These are phyloP conservation scores for Spicauda simplicius DNA, from an alignment of 2,888 invertebrate genomes.

Conservation along the genomic window DNA sequence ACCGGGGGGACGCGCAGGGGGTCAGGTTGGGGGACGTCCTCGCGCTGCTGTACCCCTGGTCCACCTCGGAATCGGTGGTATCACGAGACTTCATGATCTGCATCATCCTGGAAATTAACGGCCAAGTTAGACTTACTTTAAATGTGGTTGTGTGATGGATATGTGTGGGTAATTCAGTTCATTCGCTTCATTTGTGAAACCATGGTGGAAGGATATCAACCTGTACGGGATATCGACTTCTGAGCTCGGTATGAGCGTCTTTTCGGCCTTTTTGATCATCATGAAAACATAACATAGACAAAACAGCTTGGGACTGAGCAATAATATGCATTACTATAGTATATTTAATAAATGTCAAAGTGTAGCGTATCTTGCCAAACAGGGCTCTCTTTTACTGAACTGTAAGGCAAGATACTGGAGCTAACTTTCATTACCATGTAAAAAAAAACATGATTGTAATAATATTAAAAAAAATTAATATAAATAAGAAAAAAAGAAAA, in stretches of 20 bases:
- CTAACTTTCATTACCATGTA: too few species aligned
- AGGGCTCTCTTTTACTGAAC: too few species aligned
- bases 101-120: constrained; percentile 71
- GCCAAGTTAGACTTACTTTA: neutral
- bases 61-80: constrained; percentile 59
- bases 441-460: too few species aligned
- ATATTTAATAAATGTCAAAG: too few species aligned
- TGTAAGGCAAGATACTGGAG: too few species aligned
- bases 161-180: constrained; percentile 40
- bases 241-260: constrained; percentile 51
- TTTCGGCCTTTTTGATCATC: constrained; percentile 75
- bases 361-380: too few species aligned
- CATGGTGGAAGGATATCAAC: constrained; percentile 28
- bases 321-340: too few species aligned
- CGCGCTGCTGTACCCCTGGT: constrained; percentile 75
- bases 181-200: constrained; percentile 65
- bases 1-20: constrained; percentile 64
- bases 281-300: constrained; percentile 43
- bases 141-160: neutral
- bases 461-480: too few species aligned
- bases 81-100: constrained; percentile 71
- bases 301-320: too few species aligned
- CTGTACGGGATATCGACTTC: constrained; percentile 62
- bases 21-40: constrained; percentile 69
- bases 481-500: too few species aligned